Base-by-base conservation (phyloP, 2,888 invertebrate genomes). In the Chymomyza caudatula region DNA sequence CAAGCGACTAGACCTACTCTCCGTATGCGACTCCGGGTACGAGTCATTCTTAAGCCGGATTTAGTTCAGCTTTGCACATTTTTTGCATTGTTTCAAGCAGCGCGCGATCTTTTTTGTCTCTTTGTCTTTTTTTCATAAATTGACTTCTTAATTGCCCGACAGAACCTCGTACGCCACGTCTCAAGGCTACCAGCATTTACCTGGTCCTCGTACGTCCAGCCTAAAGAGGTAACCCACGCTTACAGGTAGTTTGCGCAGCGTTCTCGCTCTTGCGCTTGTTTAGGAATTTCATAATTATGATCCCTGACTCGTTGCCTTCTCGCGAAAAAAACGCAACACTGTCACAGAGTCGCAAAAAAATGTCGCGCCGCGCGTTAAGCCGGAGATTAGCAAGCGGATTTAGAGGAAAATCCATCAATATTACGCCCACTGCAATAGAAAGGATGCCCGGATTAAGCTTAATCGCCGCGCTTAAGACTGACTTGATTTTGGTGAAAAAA, bases 271-370 rank as follows among this genome's bases (percentile, higher is more conserved):
- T 55, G 43, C 15, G 74, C 77, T 71, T 79, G 86, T 85, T 87
- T 80, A 80, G 86, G 78, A 85, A 85, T 87, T 87, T 76, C 86
- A 87, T 87, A 83, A 87, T 87, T 85, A 87, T 87, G 83, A 83
- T 85, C 81, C 81, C 70, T 69, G 69, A 69, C 71, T 61, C 68
- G 63, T 67, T 76, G 66, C 68, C 60, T 87, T 85, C 87, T 75
- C 44, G 74, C 59, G 83, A 83, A 79, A 77, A 78, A 76, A 71
- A 62, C 17, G 22, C 20, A 2, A 15, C 42, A 49, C 67, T 52
- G 23, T 20, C 57, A 22, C 60, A 66, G 64, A 65, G 71, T 74
- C 44, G 51, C 85, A 75, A 86, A 83, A 78, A 81, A 78, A 53
- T 84, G 71, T 74, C 74, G 74, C 77, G 83, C 52, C 74, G 67